Evolutionary conservation across 2,113 vertebrate genomes (phyloP), one percentile per base, ranked within the genome.

Genomic region (Alectura lathami): DNA sequence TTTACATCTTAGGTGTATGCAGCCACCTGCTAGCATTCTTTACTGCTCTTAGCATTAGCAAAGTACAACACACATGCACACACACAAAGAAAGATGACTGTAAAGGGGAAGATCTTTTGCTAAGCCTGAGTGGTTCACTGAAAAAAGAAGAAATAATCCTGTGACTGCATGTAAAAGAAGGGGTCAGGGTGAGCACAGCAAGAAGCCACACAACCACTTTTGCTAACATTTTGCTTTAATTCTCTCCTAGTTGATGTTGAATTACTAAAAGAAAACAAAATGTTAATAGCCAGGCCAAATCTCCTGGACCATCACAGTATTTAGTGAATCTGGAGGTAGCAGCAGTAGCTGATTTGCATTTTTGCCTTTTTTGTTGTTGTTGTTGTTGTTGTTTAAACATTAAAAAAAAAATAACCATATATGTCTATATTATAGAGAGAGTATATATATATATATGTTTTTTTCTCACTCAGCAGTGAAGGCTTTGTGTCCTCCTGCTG

Each of bases 281-380:
- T 84, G 92, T 96, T 95, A 96, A 93, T 83, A 94, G 84, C 53
- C 62, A 82, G 57, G n/a, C 62, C 91, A 91, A 92, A 64, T 93
- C 85, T 90, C 22, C 68, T 70, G 48, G 62, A 96, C 66, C 45
- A 92, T 73, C 75, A 72, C 57, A 85, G 47, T 81, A 80, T 64
- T 64, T 59, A 73, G 14, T 34, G 48, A 86, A 27, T 27, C 72
- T 59, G 64, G 59, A 72, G 53, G 51, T 10, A 89, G 5, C 9
- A 83, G 27, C 27, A 57, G 62, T 42, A 67, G 43, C 24, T 59
- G 56, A 70, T 79, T 38, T 79, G 20, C 57, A 62, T 84, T 89
- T 89, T 36, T 89, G 21, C 5, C 1, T 30, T 4, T 9, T 45
- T 78, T 62, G 68, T 13, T 13, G 50, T 16, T 51, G 26, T 51